Percentiles rank a stretch among this genome's conserved stretches.
These are phyloP conservation scores for Oreotrochilus melanogaster DNA, from an alignment of 2,113 vertebrate genomes.

Conservation along the genomic window DNA sequence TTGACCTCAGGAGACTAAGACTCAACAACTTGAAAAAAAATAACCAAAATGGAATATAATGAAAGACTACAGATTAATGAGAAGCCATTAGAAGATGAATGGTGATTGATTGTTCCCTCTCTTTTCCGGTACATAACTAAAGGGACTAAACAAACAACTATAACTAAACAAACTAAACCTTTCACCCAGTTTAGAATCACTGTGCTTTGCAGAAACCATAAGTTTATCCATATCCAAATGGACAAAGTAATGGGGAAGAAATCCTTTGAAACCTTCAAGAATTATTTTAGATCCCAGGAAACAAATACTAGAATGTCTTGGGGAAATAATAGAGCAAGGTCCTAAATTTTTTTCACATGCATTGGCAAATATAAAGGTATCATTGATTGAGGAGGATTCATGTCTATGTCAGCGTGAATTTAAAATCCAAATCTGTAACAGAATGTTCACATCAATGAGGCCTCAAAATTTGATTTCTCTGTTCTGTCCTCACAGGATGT, in stretches of 20 bases:
- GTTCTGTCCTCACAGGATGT: not conserved
- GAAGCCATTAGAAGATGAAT: not conserved
- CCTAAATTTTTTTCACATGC: fast-evolving
- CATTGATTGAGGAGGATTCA: not conserved
- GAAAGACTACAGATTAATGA: not conserved
- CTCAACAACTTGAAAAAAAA: not conserved
- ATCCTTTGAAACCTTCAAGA: not conserved
- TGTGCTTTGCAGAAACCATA: not conserved
- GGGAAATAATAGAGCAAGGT: not conserved
- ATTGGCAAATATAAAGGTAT: not conserved
- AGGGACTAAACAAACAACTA: not conserved
- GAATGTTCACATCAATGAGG: not conserved
- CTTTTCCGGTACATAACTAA: not conserved
- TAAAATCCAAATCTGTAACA: not conserved
- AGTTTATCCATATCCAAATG: not conserved
- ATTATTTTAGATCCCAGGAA: not conserved
- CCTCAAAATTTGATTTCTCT: not conserved
- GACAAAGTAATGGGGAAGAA: not conserved
- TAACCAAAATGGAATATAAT: not conserved
- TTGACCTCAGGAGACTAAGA: not conserved
- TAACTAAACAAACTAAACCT: not conserved
- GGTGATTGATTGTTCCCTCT: not conserved
- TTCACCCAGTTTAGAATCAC: not conserved
- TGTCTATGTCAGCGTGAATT: not conserved
- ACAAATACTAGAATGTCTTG: not conserved